Evolutionary conservation across 2,797 vertebrate genomes (phyloP).

Genomic region (Myotis findleyi): DNA sequence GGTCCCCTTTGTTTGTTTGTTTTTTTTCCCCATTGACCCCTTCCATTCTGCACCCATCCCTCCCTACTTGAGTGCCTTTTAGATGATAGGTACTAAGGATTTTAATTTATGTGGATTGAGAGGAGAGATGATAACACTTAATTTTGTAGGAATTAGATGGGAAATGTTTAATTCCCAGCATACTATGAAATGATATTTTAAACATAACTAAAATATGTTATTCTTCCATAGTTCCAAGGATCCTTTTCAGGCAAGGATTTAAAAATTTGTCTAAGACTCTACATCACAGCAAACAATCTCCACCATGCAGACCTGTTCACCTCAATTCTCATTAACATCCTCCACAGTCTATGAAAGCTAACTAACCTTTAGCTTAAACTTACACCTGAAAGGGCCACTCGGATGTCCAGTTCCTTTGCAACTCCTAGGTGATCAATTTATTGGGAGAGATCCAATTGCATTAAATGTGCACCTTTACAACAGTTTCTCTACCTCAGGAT

Average conservation of each 20-base stretch:
- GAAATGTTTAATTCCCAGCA: not conserved
- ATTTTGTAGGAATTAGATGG: not conserved
- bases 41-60: no score
- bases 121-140: not conserved
- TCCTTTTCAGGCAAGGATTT: not conserved
- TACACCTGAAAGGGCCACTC: not conserved
- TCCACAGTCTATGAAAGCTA: not conserved
- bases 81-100: not conserved
- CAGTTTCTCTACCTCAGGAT: not conserved
- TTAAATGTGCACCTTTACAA: not conserved
- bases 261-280: not conserved
- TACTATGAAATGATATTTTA: not conserved
- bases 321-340: not conserved
- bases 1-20: no score
- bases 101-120: constrained; percentile 31
- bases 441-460: not conserved
- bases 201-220: not conserved
- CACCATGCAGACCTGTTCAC: not conserved
- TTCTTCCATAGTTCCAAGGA: constrained; percentile 16
- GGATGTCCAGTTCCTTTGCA: not conserved
- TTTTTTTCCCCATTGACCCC: no score
- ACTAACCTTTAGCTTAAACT: not conserved
- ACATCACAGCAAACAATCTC: not conserved
- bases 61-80: not conserved
- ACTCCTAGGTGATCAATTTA: not conserved